Evolutionary conservation across 2,888 invertebrate genomes (phyloP).

Genomic region (Lepidochrysops patricia): DNA sequence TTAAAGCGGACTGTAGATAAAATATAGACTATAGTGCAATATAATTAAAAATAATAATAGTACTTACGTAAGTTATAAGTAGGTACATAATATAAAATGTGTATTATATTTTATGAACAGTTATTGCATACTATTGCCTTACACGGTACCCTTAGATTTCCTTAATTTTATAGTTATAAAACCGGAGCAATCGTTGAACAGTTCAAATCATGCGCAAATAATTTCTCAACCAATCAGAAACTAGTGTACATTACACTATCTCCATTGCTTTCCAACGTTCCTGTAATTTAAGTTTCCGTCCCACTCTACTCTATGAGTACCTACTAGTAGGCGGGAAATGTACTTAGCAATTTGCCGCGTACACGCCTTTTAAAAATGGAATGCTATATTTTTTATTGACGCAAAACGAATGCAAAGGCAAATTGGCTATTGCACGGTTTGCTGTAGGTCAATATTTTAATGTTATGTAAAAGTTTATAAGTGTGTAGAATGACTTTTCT

Average conservation of each 20-base stretch:
- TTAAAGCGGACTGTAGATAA: too few species aligned
- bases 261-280: not conserved
- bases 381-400: constrained; percentile 1
- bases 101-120: too few species aligned
- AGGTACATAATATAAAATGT: too few species aligned
- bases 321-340: constrained; percentile 13
- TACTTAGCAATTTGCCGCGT: not conserved
- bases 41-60: too few species aligned
- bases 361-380: constrained; percentile 17
- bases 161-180: not conserved
- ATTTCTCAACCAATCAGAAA: constrained; percentile 6
- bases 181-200: not conserved
- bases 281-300: not conserved
- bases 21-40: too few species aligned
- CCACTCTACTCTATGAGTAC: constrained; percentile 12
- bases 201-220: constrained; percentile 14
- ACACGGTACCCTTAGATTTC: too few species aligned
- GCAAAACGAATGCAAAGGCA: not conserved
- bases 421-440: not conserved
- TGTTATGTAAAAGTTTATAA: too few species aligned
- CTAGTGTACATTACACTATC: constrained; percentile 1
- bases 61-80: too few species aligned
- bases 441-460: too few species aligned
- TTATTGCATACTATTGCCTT: too few species aligned
- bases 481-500: too few species aligned